phyloP scores from a whole-genome alignment of 2,113 vertebrate genomes.

The Antennarius striatus region DNA sequence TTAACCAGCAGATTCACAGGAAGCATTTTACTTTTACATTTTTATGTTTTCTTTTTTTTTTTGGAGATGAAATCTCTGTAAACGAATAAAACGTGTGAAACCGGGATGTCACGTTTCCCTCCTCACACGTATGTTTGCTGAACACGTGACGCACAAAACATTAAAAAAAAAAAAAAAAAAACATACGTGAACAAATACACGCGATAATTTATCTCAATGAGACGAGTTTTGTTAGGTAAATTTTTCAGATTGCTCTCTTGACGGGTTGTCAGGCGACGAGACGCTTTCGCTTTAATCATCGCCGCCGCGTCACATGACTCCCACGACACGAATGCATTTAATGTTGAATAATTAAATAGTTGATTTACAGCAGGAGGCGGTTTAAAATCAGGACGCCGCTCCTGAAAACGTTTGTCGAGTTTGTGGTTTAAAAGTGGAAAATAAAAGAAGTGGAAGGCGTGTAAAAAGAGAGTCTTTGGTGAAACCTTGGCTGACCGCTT shows the following conservation, averaged over 20 bases:
- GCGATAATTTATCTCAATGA: no score
- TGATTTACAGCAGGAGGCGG: conserved; percentile 2
- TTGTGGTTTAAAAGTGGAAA: neutral
- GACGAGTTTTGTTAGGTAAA: no score
- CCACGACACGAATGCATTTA: conserved; percentile 12
- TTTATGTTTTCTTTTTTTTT: neutral
- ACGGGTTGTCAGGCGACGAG: no score
- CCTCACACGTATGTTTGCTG: no score
- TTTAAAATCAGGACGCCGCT: no score
- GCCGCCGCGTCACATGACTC: conserved; percentile 7
- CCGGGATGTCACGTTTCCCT: no score
- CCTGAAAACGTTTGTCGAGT: conserved; percentile 20
- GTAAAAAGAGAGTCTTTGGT: neutral
- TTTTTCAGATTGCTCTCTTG: no score
- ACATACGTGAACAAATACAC: no score
- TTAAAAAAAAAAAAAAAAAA: no score
- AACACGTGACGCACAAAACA: no score
- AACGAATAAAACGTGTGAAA: no score
- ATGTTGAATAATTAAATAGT: conserved; percentile 34
- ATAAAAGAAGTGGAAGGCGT: neutral
- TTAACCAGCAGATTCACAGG: no score
- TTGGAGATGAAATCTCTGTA: neutral
- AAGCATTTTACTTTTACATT: neutral
- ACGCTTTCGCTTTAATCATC: conserved; percentile 29
- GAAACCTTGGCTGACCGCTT: neutral